These are phyloP conservation scores for Trachelus stipa DNA, from an alignment of 2,888 invertebrate species.

Conservation along the genomic window DNA sequence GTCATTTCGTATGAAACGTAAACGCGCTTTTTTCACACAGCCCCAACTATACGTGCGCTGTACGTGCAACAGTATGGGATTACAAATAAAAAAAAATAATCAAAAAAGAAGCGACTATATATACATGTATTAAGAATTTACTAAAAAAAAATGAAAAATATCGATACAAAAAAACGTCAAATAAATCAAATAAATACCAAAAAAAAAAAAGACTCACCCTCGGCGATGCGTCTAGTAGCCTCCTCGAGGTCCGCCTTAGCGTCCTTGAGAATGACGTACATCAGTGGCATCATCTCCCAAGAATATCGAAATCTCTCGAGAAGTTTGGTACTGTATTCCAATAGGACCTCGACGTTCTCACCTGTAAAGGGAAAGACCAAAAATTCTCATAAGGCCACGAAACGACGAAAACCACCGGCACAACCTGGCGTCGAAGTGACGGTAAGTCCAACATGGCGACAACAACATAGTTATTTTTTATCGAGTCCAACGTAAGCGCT, in stretches of 20 bases:
- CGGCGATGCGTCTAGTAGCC: conserved; percentile 80
- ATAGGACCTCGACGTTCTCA: conserved; percentile 70
- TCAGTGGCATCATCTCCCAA: conserved; percentile 84
- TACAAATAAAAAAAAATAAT: not conserved
- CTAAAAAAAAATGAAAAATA: not conserved
- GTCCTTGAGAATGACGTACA: conserved; percentile 83
- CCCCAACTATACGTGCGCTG: not conserved
- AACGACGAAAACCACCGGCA: not conserved
- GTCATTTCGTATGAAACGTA: not conserved
- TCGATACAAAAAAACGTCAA: conserved; percentile 5
- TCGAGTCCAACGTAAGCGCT: not conserved
- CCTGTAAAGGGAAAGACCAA: conserved; percentile 53
- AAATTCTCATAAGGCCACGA: not conserved
- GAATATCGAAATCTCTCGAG: conserved; percentile 82
- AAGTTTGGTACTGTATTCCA: conserved; percentile 81
- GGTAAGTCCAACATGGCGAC: not conserved
- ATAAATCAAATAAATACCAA: conserved; percentile 12
- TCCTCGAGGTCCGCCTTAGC: conserved; percentile 80
- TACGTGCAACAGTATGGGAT: not conserved
- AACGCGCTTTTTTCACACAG: not conserved
- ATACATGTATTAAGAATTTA: too few species aligned
- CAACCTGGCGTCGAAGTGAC: not conserved
- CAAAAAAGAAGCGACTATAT: not conserved
- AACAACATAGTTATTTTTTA: not conserved
- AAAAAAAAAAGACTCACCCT: conserved; percentile 70